Evolutionary conservation across 2,797 vertebrate genomes (phyloP), one percentile per base, ranked within the genome.

Genomic region (Neosilurus hyrtlii): DNA sequence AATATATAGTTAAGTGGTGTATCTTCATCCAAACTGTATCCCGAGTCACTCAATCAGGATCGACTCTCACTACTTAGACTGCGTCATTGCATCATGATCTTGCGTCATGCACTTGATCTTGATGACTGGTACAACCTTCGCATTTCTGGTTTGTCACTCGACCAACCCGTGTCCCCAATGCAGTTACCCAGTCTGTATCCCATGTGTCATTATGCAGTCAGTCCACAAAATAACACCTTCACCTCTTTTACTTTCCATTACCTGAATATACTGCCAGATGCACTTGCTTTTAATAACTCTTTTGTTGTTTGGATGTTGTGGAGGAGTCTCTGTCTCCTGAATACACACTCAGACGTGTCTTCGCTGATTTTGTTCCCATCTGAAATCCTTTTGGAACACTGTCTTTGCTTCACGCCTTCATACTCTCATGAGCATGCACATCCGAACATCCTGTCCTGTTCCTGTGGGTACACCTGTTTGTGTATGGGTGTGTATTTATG

Each of bases 371-470:
- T 63, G n/a, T 26, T 9, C 9, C 0, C 0, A 12, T 66, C 74
- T 24, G 24, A 78, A 84, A 80, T 83, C 81, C 85, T 83, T 37
- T 88, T 82, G 87, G 81, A 61, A 37, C n/a, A 15, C 61, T n/a
- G 65, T 61, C 67, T 79, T 26, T 67, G 65, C 74, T 79, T 83
- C 75, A 73, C 16, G 43, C 16, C 61, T 72, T 76, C 56, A 68
- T 85, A 57, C 76, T 78, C 81, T 66, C 79, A 35, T 79, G 85
- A 86, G 81, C 72, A 43, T 59, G 54, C 70, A 68, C 78, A 68
- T 68, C 51, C 77, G 54, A 35, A 56, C 52, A 73, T 72, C 49
- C 6, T 24, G 26, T 49, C 49, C 54, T 73, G 59, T 54, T 51
- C 49, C 56, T 70, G 57, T 16, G 18, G 37, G 70, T 54, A 72